A percentile compares a stretch with the other conserved stretches of the same genome.
Conservation (phyloP, 2,113 vertebrate genomes). For the Speoplatyrhinus poulsoni region DNA sequence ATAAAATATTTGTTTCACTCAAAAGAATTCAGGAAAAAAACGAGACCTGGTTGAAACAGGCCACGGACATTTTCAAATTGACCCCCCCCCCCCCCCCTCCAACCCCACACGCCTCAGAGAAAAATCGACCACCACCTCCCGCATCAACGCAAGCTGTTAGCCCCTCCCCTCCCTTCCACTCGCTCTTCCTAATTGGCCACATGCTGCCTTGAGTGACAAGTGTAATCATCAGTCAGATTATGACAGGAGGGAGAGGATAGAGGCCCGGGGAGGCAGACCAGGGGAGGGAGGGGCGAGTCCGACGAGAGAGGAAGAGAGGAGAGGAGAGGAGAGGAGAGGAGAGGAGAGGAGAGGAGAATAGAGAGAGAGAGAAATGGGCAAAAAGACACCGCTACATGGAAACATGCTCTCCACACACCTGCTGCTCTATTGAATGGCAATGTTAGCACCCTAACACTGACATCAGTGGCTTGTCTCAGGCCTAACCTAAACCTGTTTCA, state of each 20-base stretch:
- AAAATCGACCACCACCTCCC: conserved; percentile 39
- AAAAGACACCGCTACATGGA: conserved; percentile 69
- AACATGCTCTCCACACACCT: conserved; percentile 74
- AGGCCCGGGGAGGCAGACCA: conserved; percentile 43
- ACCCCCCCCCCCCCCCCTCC: neutral
- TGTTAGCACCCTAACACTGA: conserved; percentile 41
- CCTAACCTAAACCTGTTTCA: no score
- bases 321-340: neutral
- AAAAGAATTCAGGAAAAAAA: conserved; percentile 36
- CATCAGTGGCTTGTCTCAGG: conserved; percentile 1
- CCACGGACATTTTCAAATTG: conserved; percentile 44
- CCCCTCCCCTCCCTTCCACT: conserved; percentile 46
- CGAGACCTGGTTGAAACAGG: conserved; percentile 34
- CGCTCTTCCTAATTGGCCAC: conserved; percentile 76
- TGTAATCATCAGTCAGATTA: conserved; percentile 84
- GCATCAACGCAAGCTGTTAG: conserved; percentile 23
- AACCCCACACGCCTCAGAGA: conserved; percentile 9
- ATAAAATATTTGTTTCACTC: conserved; percentile 54
- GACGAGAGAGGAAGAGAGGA: neutral
- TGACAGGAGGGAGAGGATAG: conserved; percentile 50
- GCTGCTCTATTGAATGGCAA: conserved; percentile 61
- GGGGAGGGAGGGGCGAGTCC: conserved; percentile 15
- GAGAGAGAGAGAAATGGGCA: conserved; percentile 32
- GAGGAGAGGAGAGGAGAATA: conserved; percentile 28
- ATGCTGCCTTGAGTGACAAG: conserved; percentile 82